Evolutionary conservation across 2,888 invertebrate genomes (phyloP).

Genomic region (Pinctada fucata): DNA sequence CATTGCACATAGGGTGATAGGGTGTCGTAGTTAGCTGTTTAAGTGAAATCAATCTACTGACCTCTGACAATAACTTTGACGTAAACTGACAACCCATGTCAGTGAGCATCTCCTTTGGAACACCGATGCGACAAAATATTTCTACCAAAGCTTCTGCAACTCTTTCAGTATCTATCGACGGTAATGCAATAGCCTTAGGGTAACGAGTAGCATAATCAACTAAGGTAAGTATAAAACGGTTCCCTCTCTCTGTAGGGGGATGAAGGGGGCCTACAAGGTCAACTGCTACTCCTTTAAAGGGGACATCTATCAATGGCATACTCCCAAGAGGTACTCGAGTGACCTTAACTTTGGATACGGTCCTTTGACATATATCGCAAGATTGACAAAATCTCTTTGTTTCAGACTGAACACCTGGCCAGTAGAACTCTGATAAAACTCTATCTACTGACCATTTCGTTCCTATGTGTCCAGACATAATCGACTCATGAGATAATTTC

Average conservation of each 20-base stretch:
- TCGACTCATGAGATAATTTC: slow-evolving; percentile 41
- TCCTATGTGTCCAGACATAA: slow-evolving; percentile 42
- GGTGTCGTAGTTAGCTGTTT: slow-evolving; percentile 33
- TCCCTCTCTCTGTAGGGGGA: slow-evolving; percentile 36
- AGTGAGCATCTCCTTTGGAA: slow-evolving; percentile 39
- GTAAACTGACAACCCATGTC: slow-evolving; percentile 27
- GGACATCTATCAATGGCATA: slow-evolving; percentile 43
- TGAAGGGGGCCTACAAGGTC: slow-evolving; percentile 44
- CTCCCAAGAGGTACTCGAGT: slow-evolving; percentile 37
- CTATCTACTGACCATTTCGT: slow-evolving; percentile 43
- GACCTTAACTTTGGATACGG: slow-evolving; percentile 38
- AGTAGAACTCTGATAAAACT: too few relatives aligned
- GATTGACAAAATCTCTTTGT: slow-evolving; percentile 40
- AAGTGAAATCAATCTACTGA: slow-evolving; percentile 18
- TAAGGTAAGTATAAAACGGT: slow-evolving; percentile 43
- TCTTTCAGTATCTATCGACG: slow-evolving; percentile 18
- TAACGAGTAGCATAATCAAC: slow-evolving; percentile 42
- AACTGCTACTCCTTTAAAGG: slow-evolving; percentile 44
- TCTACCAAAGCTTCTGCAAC: slow-evolving; percentile 26
- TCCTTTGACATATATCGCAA: slow-evolving; percentile 49
- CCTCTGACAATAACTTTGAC: slow-evolving; percentile 7
- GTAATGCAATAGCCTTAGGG: slow-evolving; percentile 1
- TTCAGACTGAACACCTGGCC: slow-evolving; percentile 19
- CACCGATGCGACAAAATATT: slow-evolving; percentile 36
- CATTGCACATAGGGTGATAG: slow-evolving; percentile 48